These are phyloP conservation scores for Nipponacmea schrenckii DNA, from an alignment of 2,888 invertebrate genomes.

Conservation along the genomic window DNA sequence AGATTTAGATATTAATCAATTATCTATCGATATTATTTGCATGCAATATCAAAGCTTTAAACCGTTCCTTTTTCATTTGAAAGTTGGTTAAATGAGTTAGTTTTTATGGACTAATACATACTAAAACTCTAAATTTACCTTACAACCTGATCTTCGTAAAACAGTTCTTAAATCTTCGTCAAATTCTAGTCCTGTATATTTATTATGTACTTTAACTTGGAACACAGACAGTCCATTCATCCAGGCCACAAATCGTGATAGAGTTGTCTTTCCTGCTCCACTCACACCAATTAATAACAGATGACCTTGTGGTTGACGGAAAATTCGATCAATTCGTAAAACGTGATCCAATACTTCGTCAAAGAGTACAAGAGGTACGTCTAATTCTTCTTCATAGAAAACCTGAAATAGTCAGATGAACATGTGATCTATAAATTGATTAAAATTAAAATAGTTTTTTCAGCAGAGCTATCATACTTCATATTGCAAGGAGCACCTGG, in stretches of 20 bases:
- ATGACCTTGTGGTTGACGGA: slow-evolving; percentile 99
- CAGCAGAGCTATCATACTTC: too few species aligned
- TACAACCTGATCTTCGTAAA: slow-evolving; percentile 71
- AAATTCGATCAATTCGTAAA: slow-evolving; percentile 96
- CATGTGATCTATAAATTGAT: background rate
- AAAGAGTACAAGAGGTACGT: slow-evolving; percentile 96
- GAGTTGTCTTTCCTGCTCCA: slow-evolving; percentile 98
- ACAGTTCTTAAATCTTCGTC: slow-evolving; percentile 92
- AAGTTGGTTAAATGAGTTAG: too few species aligned
- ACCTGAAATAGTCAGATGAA: slow-evolving; percentile 71
- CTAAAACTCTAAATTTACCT: too few species aligned
- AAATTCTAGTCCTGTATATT: slow-evolving; percentile 98
- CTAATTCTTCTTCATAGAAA: slow-evolving; percentile 99
- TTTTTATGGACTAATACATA: too few species aligned
- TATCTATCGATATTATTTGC: too few species aligned
- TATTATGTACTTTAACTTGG: slow-evolving; percentile 99
- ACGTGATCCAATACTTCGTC: slow-evolving; percentile 99
- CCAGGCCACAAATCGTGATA: slow-evolving; percentile 99
- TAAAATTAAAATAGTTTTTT: too few species aligned
- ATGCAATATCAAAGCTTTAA: too few species aligned
- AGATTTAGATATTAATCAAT: too few species aligned
- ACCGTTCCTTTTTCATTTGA: too few species aligned
- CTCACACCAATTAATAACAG: slow-evolving; percentile 97
- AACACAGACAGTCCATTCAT: slow-evolving; percentile 99
- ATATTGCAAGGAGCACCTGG: slow-evolving; percentile 95